Conservation (phyloP, 1,140 invertebrate genomes). For the Archegozetes longisetosus region DNA sequence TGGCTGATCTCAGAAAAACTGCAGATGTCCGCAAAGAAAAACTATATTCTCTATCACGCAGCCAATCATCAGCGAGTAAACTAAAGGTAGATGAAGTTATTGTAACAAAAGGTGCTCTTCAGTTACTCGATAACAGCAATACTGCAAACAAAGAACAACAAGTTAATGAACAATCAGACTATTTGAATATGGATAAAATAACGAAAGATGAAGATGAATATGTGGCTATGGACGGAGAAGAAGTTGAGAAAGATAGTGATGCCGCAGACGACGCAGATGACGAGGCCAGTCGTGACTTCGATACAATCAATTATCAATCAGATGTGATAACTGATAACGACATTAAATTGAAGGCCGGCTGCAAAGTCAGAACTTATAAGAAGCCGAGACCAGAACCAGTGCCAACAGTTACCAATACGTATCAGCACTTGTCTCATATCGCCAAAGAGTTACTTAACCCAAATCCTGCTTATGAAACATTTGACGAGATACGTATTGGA, state of each 20-base stretch:
- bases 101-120: background rate
- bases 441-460: background rate
- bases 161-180: background rate
- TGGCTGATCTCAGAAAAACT: constrained; percentile 20
- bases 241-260: constrained; percentile 35
- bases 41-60: background rate
- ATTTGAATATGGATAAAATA: background rate
- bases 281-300: constrained; percentile 58
- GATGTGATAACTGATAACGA: background rate
- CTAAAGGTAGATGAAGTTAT: background rate
- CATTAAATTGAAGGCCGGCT: constrained; percentile 4
- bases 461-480: background rate
- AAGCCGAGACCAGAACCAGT: constrained; percentile 6
- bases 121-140: background rate
- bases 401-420: background rate
- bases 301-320: constrained; percentile 28
- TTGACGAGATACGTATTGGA: background rate
- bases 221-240: constrained; percentile 2
- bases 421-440: too few relatives aligned
- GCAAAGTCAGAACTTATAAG: constrained; percentile 8
- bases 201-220: constrained; percentile 13
- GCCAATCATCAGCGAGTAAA: background rate
- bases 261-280: constrained; percentile 62
- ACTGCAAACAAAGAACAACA: background rate
- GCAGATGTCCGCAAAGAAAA: constrained; percentile 16